Base-by-base conservation (phyloP, 2,888 invertebrate species). In the Thereva nobilitata region DNA sequence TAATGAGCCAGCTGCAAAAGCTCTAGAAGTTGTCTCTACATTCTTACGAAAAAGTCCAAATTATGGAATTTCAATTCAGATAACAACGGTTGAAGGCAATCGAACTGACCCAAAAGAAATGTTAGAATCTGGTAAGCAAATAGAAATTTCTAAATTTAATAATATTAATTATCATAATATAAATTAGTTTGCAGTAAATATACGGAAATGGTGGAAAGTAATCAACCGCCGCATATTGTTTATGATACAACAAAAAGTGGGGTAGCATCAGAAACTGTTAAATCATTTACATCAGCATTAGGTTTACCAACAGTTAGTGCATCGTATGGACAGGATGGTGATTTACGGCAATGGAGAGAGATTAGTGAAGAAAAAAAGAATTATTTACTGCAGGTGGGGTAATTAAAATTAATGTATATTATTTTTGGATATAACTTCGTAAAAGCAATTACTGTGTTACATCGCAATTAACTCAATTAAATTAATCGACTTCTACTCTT, bases 251-350 rank as follows among this genome's bases (percentile, higher is more conserved):
- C 94, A 0, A 89, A 89, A 82, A 87, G 89, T 4, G 93, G 93
- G 3, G 84, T 89, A 41, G 87, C 90, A 10, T 92, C 93, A 0
- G 94, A 94, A 82, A 90, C 91, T 0, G 90, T 93, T 3, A 93
- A 93, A 79, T 89, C 92, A 0, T 90, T 95, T 76, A 89, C 91
- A 3, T 86, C 89, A 12, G 90, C 92, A 1, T 78, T 95, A 66
- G 90, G 87, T 0, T 76, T 94, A 71, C 94, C 95, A 0, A 95
- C 94, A 1, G 84, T 95, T 53, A 90, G 91, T 67, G 90, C 90
- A 0, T 92, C 93, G 5, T 94, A 90, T 75, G 95, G 95, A 0
- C 92, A 93, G 78, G 86, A 87, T 49, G 92, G 91, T 0, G 94
- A 94, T 80, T 81, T 94, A 54, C 79, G 91, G 59, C 90, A 92